Conservation (phyloP, 1,140 invertebrate genomes). For the Arion vulgaris region DNA sequence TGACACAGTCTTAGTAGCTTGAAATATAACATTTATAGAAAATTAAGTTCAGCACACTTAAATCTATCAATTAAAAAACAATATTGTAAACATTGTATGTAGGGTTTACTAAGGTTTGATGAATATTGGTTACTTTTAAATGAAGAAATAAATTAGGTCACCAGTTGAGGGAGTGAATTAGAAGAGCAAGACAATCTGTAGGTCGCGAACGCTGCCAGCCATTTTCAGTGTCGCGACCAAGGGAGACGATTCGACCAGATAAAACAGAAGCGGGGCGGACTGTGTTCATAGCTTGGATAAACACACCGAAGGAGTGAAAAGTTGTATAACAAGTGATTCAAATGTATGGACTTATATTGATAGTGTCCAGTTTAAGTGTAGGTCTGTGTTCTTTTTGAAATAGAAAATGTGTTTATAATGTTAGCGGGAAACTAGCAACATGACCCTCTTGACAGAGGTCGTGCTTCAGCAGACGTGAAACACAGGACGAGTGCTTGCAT, state of each 20-base stretch:
- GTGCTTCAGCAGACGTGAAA: not conserved
- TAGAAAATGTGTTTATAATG: not conserved
- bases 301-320: not conserved
- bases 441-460: not conserved
- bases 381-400: no score
- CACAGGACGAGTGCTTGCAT: not conserved
- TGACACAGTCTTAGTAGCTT: no score
- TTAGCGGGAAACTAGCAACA: not conserved
- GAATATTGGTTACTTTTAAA: no score
- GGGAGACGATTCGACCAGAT: constrained; percentile 2
- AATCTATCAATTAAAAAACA: no score
- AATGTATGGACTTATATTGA: not conserved
- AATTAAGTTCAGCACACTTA: no score
- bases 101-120: no score
- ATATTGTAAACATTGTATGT: no score
- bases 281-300: not conserved
- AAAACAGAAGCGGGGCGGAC: not conserved
- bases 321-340: not conserved
- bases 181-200: not conserved
- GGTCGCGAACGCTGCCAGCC: constrained; percentile 23
- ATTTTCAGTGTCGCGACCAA: constrained; percentile 7
- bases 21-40: no score
- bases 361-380: not conserved
- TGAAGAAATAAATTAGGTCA: no score
- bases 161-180: not conserved